These are phyloP conservation scores for Picathartes gymnocephalus DNA, from an alignment of 2,113 vertebrate genomes.

Conservation along the genomic window DNA sequence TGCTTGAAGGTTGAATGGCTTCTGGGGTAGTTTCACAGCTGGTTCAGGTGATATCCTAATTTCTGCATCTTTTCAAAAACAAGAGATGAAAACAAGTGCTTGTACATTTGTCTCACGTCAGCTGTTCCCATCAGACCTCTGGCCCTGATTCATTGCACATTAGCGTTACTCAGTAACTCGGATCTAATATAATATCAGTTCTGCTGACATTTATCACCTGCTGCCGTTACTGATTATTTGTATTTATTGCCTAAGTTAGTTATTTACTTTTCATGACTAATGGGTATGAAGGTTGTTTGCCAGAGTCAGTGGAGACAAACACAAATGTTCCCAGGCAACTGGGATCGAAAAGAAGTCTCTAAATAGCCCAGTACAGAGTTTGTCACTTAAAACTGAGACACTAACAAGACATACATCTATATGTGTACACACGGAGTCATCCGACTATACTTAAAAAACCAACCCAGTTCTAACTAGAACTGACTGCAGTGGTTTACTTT, in stretches of 20 bases:
- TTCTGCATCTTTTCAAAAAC: neutral
- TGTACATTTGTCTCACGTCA: neutral
- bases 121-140: slow-evolving; percentile 35
- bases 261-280: slow-evolving; percentile 61
- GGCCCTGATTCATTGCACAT: slow-evolving; percentile 20
- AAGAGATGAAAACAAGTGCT: neutral
- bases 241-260: slow-evolving; percentile 58
- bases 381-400: neutral
- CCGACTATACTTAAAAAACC: neutral
- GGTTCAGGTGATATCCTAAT: neutral
- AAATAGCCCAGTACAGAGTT: neutral
- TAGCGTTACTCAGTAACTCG: slow-evolving; percentile 53
- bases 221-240: slow-evolving; percentile 64
- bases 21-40: neutral
- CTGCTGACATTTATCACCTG: slow-evolving; percentile 43
- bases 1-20: neutral
- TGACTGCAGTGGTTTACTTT: neutral
- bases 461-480: neutral
- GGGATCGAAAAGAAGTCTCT: neutral
- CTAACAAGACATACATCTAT: neutral
- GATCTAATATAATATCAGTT: slow-evolving; percentile 11
- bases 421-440: neutral
- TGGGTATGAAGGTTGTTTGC: slow-evolving; percentile 50
- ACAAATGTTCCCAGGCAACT: slow-evolving; percentile 30
- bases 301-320: neutral